Percentiles rank a stretch among this genome's conserved stretches.
phyloP scores from a whole-genome alignment of 37 sponge, comb jelly and placozoan genomes.

The Sycon ciliatum region DNA sequence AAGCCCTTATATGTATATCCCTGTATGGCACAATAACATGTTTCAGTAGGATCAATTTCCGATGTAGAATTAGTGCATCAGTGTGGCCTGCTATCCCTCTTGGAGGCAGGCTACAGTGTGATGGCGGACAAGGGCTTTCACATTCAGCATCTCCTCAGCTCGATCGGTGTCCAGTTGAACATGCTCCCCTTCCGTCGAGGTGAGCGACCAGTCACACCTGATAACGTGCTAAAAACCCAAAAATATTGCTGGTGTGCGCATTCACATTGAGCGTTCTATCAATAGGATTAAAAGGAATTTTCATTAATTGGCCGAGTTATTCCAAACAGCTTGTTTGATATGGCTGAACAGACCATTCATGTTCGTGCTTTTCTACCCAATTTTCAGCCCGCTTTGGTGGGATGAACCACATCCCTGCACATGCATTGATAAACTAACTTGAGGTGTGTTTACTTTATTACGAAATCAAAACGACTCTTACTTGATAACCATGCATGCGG shows the following conservation, averaged over 20 bases:
- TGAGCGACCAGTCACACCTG: constrained; percentile 11
- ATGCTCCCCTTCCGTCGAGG: constrained; percentile 14
- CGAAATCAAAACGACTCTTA: too few relatives aligned
- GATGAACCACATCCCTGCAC: background rate
- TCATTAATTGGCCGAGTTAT: background rate
- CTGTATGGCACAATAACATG: constrained; percentile 2
- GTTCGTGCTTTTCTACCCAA: constrained; percentile 12
- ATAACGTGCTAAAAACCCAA: background rate
- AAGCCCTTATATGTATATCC: constrained; percentile 14
- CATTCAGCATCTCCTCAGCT: constrained; percentile 12
- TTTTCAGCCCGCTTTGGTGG: constrained; percentile 16
- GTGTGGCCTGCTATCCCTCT: background rate
- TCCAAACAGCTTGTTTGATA: constrained; percentile 13
- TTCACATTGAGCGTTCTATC: constrained; percentile 16
- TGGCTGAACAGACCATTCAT: constrained; percentile 5
- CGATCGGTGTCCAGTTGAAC: constrained; percentile 22
- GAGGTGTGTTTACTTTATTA: too few relatives aligned
- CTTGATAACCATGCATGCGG: too few relatives aligned
- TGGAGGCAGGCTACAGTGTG: too few relatives aligned
- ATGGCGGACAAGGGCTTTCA: constrained; percentile 8
- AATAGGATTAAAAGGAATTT: constrained; percentile 12
- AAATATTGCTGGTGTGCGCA: constrained; percentile 22
- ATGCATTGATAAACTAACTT: too few relatives aligned
- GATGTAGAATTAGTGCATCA: constrained; percentile 15
- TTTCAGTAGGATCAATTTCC: constrained; percentile 14